Base-by-base conservation (phyloP, 2,888 invertebrate genomes). In the Stramonita haemastoma region DNA sequence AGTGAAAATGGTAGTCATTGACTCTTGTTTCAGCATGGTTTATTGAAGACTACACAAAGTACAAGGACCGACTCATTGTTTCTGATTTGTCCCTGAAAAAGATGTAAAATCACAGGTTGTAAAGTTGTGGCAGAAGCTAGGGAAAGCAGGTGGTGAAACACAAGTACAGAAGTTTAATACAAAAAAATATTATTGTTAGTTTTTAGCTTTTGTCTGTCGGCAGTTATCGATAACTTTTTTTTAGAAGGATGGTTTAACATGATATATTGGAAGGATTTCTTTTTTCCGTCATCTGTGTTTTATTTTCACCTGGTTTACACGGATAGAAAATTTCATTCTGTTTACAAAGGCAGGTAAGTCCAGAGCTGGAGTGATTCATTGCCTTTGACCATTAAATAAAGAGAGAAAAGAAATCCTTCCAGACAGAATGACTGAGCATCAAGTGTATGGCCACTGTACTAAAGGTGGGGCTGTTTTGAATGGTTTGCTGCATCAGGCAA, bases 401-500 rank as follows among this genome's bases (percentile, higher is more conserved):
- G 32, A 66, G 32, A 17, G 13, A 17, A 11, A 86, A 86, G 86
- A 86, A 66, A 66, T 66, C 66, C 86, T 86, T 86, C 66, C 86
- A 86, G 22, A 17, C 22, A 85, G 11, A 56, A 57, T 29, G 32
- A n/a, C 85, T 81, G 79, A 17, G 46, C 46, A 46, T 29, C n/a
- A 29, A 5, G 26, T 79, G 34, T 17, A 34, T n/a, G n/a, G n/a
- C 15, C 81, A 13, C 8, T 8, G 29, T 57, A 34, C 66, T 86
- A 66, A 86, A 34, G 66, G 60, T 66, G 8, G 60, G 86, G 86
- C 86, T 60, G 85, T 85, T 85, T 86, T 77, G 87, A 87, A 87
- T 90, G 89, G 66, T 89, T 89, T 89, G 89, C 83, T 89, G 85
- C 70, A 85, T 89, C 94, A 98, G 98, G 98, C 90, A 98, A 98